A percentile compares a stretch with the other conserved stretches of the same genome.
Conservation (phyloP, 2,888 invertebrate genomes). For the Merodon equestris region DNA sequence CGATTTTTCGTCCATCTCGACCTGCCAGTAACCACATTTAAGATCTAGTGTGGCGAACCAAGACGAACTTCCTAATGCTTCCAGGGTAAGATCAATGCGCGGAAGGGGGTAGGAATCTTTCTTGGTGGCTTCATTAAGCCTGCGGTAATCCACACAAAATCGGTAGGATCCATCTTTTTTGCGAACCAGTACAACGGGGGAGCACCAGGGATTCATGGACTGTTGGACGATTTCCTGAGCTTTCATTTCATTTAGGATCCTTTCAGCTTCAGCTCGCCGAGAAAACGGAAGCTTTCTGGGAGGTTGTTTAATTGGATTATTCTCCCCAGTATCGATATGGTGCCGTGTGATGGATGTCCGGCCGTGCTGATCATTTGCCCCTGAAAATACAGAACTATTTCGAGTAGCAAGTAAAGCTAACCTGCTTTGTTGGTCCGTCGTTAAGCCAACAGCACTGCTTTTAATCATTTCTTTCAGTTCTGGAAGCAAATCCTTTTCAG, state of each 20-base stretch:
- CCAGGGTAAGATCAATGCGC: conserved; percentile 33
- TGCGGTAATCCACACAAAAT: conserved; percentile 27
- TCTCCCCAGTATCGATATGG: too few relatives aligned
- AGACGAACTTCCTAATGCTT: conserved; percentile 21
- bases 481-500: too few relatives aligned
- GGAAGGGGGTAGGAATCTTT: conserved; percentile 46
- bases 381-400: too few relatives aligned
- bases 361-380: too few relatives aligned
- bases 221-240: background rate
- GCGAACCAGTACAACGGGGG: conserved; percentile 3
- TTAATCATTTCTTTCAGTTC: too few relatives aligned
- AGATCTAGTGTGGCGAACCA: conserved; percentile 48
- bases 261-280: conserved; percentile 6
- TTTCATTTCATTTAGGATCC: conserved; percentile 1
- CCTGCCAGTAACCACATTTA: conserved; percentile 1
- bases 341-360: too few relatives aligned
- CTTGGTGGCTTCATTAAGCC: conserved; percentile 27
- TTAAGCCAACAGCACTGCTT: too few relatives aligned
- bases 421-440: too few relatives aligned
- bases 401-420: too few relatives aligned
- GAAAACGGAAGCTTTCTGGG: background rate
- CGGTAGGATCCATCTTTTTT: conserved; percentile 4
- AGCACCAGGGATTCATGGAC: conserved; percentile 17
- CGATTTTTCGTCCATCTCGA: too few relatives aligned
- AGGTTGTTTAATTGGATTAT: background rate